Conservation (phyloP, 2,888 invertebrate genomes). For the Lepidocyrtoides sp. region DNA sequence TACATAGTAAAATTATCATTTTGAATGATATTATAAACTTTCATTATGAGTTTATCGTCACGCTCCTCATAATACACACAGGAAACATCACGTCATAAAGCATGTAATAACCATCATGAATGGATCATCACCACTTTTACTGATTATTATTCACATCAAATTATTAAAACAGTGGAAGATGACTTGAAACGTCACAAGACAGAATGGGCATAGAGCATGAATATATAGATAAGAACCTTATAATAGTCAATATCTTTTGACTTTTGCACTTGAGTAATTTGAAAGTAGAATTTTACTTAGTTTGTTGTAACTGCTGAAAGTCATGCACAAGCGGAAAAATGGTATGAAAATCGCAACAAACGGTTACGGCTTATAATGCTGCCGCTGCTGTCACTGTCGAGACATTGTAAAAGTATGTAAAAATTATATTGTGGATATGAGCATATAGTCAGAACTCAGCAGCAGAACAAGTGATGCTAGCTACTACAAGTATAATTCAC, state of each 20-base stretch:
- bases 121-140: conserved; percentile 11
- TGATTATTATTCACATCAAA: conserved; percentile 25
- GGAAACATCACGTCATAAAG: conserved; percentile 25
- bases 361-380: background rate
- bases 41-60: conserved; percentile 52
- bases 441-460: too few relatives aligned
- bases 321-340: conserved; percentile 19
- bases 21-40: conserved; percentile 22
- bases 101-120: conserved; percentile 7
- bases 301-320: background rate
- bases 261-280: background rate
- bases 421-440: too few relatives aligned
- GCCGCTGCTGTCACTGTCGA: background rate
- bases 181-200: conserved; percentile 13
- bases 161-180: conserved; percentile 47
- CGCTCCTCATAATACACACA: conserved; percentile 38
- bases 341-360: conserved; percentile 1
- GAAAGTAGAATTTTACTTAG: conserved; percentile 8
- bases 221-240: background rate
- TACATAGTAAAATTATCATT: conserved; percentile 33
- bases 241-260: background rate
- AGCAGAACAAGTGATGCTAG: too few relatives aligned
- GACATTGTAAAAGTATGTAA: background rate
- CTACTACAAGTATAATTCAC: conserved; percentile 22
- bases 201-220: background rate